Evolutionary conservation across 2,113 vertebrate genomes (phyloP), one percentile per base, ranked within the genome.

Genomic region (Lampris incognitus): DNA sequence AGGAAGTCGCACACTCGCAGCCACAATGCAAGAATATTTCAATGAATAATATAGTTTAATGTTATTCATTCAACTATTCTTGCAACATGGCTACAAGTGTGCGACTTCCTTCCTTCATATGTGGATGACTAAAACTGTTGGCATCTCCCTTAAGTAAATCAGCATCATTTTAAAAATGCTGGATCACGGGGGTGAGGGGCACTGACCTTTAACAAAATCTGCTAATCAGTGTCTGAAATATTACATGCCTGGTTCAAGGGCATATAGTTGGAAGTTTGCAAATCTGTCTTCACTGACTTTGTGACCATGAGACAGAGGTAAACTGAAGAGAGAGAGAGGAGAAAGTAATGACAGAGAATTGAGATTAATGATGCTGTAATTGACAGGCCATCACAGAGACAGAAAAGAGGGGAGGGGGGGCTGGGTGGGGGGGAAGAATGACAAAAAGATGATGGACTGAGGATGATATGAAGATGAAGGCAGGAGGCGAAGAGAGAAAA

Each of bases 301-400:
- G 64, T 51, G 69, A 69, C 62, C 60, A 69, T 10, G 55, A 78
- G 68, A 74, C 60, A 72, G 54, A 68, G 62, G 79, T 46, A 85
- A 83, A 73, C 41, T 0, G 62, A 74, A 59, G 42, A 68, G n/a
- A 41, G 40, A 80, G 66, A 55, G 55, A 7, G 68, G 56, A 81
- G 66, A 11, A 69, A 48, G 49, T 66, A 84, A 85, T 78, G 69
- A 66, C 37, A 41, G 72, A 42, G 42, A 81, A 79, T 60, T 57
- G 51, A 79, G 74, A 85, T 85, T 74, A 85, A 85, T 74, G 74
- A 81, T 64, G 78, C 66, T 55, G 64, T 68, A 75, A 89, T 50
- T 84, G 84, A 84, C 81, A 87, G 80, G 64, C 1, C 6, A 49
- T 56, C 69, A 74, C 60, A 74, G 50, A 11, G 10, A 61, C 36